phyloP scores from a whole-genome alignment of 2,113 vertebrate genomes.

The Spilogale gracilis region DNA sequence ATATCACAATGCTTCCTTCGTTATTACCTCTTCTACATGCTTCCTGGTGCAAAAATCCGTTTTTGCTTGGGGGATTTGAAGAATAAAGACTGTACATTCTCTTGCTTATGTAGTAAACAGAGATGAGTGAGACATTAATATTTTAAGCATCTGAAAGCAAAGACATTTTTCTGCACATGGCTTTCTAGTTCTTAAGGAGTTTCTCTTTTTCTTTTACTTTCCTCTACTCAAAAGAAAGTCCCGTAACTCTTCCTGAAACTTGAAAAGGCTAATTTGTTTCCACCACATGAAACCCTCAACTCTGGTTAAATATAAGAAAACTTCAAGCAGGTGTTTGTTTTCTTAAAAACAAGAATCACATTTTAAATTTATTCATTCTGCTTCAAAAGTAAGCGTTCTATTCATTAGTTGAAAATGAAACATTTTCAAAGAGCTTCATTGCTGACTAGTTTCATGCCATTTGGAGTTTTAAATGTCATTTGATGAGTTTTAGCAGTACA shows the following conservation, averaged over 20 bases:
- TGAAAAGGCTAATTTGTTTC: slow-evolving; percentile 74
- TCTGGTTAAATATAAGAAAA: slow-evolving; percentile 70
- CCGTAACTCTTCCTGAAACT: slow-evolving; percentile 49
- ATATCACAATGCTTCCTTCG: neutral
- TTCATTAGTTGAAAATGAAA: slow-evolving; percentile 80
- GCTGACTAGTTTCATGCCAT: slow-evolving; percentile 63
- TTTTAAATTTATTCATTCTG: slow-evolving; percentile 74
- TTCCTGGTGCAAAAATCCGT: neutral
- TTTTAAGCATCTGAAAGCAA: slow-evolving; percentile 50
- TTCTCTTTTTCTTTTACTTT: slow-evolving; percentile 39
- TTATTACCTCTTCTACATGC: neutral
- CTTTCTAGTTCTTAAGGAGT: slow-evolving; percentile 33
- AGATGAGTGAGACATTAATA: neutral
- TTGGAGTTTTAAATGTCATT: slow-evolving; percentile 77
- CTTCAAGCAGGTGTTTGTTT: slow-evolving; percentile 80
- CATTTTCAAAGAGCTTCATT: slow-evolving; percentile 73
- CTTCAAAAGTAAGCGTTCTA: slow-evolving; percentile 78
- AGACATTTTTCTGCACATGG: neutral
- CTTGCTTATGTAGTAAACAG: slow-evolving; percentile 1
- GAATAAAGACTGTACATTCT: slow-evolving; percentile 9
- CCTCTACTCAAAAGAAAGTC: slow-evolving; percentile 39
- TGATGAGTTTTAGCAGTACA: slow-evolving; percentile 62
- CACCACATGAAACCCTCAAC: slow-evolving; percentile 33
- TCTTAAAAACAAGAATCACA: slow-evolving; percentile 76
- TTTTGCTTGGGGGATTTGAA: slow-evolving; percentile 40